phyloP scores from a whole-genome alignment of 1,140 invertebrate genomes.

The Pollicipes pollicipes region DNA sequence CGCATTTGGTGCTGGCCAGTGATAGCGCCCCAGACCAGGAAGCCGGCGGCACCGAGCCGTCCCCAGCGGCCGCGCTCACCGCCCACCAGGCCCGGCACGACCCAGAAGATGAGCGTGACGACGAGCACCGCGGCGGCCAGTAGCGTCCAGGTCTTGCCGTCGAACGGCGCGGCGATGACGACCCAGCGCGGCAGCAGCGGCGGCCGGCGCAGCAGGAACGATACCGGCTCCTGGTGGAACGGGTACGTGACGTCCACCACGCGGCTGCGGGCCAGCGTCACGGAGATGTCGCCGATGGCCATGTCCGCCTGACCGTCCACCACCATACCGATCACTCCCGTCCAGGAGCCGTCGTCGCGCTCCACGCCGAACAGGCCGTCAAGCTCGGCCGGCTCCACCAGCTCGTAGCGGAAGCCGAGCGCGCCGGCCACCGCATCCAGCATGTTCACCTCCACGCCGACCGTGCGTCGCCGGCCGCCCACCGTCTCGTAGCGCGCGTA shows the following conservation, averaged over 20 bases:
- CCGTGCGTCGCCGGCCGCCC: background rate
- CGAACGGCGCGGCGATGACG: background rate
- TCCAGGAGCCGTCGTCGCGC: slow-evolving; percentile 12
- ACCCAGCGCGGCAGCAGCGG: background rate
- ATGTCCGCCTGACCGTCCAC: slow-evolving; percentile 8
- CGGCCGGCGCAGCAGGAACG: background rate
- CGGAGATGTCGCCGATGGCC: slow-evolving; percentile 12
- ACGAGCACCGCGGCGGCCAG: background rate
- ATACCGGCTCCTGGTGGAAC: background rate
- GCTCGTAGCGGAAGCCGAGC: background rate
- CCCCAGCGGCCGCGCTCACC: background rate
- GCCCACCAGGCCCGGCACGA: background rate
- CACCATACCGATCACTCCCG: slow-evolving; percentile 15
- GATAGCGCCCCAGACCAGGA: background rate
- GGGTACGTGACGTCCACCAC: slow-evolving; percentile 11
- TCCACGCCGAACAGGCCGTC: slow-evolving; percentile 4
- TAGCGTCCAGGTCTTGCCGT: background rate
- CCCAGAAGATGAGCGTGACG: background rate
- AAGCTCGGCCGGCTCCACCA: background rate
- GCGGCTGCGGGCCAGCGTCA: slow-evolving; percentile 11
- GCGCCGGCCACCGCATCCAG: background rate
- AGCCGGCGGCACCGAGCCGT: background rate
- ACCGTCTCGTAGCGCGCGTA: background rate
- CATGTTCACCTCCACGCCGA: background rate
- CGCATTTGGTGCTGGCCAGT: background rate